These are phyloP conservation scores for Popillia japonica DNA, from an alignment of 1,140 invertebrate species.

Conservation along the genomic window DNA sequence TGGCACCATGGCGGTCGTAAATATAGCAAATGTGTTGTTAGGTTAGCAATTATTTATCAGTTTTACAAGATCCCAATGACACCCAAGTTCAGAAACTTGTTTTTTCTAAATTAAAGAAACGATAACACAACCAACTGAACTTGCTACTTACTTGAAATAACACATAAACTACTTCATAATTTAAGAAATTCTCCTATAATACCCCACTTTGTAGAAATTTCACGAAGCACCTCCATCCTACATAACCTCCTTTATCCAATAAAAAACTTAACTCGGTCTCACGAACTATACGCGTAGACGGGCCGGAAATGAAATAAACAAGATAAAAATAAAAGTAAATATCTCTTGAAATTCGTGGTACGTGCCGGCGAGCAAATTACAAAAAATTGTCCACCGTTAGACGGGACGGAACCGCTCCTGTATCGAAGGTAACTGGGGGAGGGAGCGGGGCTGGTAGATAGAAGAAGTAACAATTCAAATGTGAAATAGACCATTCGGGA, in stretches of 20 bases:
- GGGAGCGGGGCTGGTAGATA: no score
- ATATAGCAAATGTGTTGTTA: no score
- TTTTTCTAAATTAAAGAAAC: no score
- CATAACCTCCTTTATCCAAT: background rate
- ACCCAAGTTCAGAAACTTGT: no score
- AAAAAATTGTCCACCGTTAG: slow-evolving; percentile 2
- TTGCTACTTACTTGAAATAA: no score
- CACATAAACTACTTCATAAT: background rate
- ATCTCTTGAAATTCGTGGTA: background rate
- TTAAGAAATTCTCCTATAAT: background rate
- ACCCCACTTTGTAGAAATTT: background rate
- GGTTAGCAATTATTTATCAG: no score
- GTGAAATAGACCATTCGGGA: slow-evolving; percentile 30
- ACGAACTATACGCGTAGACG: background rate
- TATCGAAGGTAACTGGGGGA: background rate
- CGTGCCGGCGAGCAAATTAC: slow-evolving; percentile 22
- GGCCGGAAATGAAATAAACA: background rate
- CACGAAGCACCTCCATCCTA: background rate
- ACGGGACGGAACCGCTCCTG: background rate
- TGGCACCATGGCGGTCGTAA: no score
- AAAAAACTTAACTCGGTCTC: background rate
- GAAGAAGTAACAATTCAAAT: slow-evolving; percentile 30
- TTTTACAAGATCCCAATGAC: no score
- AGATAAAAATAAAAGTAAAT: background rate
- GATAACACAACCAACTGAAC: no score